These are phyloP conservation scores for Hypercompe scribonia DNA, from an alignment of 2,888 invertebrate genomes.

Conservation along the genomic window DNA sequence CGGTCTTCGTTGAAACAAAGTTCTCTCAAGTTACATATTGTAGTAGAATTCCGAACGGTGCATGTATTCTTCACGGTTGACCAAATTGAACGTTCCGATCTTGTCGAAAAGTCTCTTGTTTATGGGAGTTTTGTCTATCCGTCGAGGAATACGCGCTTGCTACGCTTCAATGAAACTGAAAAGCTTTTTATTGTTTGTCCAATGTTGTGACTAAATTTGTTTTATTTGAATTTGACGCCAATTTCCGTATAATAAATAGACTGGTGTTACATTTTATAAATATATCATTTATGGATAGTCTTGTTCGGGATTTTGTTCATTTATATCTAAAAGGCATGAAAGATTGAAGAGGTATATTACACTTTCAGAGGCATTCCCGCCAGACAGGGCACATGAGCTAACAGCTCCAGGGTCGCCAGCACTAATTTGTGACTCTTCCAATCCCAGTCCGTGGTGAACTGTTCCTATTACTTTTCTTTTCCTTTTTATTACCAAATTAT, in stretches of 20 bases:
- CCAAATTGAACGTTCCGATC: constrained; percentile 42
- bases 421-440: no score
- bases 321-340: no score
- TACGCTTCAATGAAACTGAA: constrained; percentile 26
- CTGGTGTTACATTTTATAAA: constrained; percentile 1
- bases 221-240: constrained; percentile 15
- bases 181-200: constrained; percentile 19
- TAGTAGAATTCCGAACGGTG: constrained; percentile 59
- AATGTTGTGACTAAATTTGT: constrained; percentile 12
- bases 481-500: no score
- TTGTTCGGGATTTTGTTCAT: neutral
- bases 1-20: constrained; percentile 40
- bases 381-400: no score
- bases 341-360: no score
- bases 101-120: constrained; percentile 40
- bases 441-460: no score
- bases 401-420: no score
- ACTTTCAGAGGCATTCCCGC: no score
- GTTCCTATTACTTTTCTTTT: no score
- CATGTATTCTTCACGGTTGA: constrained; percentile 70
- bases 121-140: constrained; percentile 32
- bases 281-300: neutral
- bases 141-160: constrained; percentile 26
- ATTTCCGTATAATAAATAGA: constrained; percentile 6
- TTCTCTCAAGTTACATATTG: constrained; percentile 60